Conservation (phyloP, 2,888 invertebrate species). For the Conistra vaccinii region DNA sequence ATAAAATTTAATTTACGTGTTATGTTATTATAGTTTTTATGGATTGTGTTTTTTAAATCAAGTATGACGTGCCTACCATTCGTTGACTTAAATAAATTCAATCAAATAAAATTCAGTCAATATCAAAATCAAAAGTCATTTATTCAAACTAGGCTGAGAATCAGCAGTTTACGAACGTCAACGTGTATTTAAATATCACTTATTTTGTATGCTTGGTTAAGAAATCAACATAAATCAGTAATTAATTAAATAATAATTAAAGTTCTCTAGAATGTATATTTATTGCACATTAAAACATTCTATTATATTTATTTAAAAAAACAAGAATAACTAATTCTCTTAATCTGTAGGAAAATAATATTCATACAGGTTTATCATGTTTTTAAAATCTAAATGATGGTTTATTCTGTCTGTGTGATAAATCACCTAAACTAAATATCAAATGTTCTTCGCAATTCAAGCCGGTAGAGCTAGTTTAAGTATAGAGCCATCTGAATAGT, state of each 20-base stretch:
- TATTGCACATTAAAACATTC: not conserved
- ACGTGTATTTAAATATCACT: not conserved
- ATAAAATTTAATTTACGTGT: not conserved
- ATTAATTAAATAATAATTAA: not conserved
- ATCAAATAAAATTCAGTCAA: not conserved
- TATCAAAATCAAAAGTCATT: too few species aligned
- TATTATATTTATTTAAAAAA: constrained; percentile 8
- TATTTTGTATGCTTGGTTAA: not conserved
- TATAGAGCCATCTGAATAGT: not conserved
- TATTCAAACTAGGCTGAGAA: too few species aligned
- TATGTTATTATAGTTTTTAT: not conserved
- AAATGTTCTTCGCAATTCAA: not conserved
- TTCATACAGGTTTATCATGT: not conserved
- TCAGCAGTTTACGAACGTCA: too few species aligned
- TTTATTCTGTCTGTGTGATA: not conserved
- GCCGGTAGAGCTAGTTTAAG: not conserved
- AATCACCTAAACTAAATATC: not conserved
- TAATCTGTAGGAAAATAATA: too few species aligned
- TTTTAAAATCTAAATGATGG: not conserved
- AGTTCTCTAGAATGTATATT: not conserved
- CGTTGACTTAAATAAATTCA: not conserved
- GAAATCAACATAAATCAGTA: not conserved
- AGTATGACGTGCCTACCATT: not conserved
- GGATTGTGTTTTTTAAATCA: too few species aligned
- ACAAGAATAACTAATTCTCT: not conserved